phyloP scores from a whole-genome alignment of 2,113 vertebrate species.

The Sakesphorus luctuosus region DNA sequence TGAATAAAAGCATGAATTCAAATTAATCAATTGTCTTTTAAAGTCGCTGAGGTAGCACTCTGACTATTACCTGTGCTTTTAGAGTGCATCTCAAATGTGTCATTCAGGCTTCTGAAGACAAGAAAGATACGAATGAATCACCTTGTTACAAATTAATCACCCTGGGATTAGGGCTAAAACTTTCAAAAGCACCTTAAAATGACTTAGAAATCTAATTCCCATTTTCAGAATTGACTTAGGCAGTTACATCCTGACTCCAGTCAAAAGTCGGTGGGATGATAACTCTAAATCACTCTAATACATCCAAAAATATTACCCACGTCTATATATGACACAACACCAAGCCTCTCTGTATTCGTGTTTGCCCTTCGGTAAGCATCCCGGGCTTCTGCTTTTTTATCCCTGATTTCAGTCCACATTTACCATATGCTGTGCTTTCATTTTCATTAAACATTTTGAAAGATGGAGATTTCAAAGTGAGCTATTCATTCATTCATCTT shows the following conservation, averaged over 20 bases:
- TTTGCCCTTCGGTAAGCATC: slow-evolving; percentile 28
- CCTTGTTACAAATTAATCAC: slow-evolving; percentile 63
- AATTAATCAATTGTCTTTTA: slow-evolving; percentile 64
- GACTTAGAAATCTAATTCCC: slow-evolving; percentile 60
- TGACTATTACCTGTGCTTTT: slow-evolving; percentile 67
- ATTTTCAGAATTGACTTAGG: slow-evolving; percentile 59
- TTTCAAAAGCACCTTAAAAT: slow-evolving; percentile 64
- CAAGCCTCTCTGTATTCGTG: background rate
- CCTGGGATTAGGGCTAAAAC: slow-evolving; percentile 49
- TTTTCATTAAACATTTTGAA: slow-evolving; percentile 63
- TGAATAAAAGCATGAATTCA: slow-evolving; percentile 60
- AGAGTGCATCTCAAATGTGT: slow-evolving; percentile 53
- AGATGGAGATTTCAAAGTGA: slow-evolving; percentile 57
- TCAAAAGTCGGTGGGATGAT: slow-evolving; percentile 54
- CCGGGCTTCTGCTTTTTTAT: slow-evolving; percentile 7
- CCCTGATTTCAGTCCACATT: slow-evolving; percentile 22
- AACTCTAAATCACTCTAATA: slow-evolving; percentile 52
- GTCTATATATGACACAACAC: background rate
- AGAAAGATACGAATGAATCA: slow-evolving; percentile 50
- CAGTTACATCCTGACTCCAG: slow-evolving; percentile 36
- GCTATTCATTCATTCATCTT: slow-evolving; percentile 34
- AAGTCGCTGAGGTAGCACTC: slow-evolving; percentile 57
- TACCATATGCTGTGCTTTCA: slow-evolving; percentile 38
- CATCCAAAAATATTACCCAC: slow-evolving; percentile 27
- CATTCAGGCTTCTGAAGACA: slow-evolving; percentile 55